Base-by-base conservation (phyloP, 2,888 invertebrate genomes). In the Glaucopsyche alexis region DNA sequence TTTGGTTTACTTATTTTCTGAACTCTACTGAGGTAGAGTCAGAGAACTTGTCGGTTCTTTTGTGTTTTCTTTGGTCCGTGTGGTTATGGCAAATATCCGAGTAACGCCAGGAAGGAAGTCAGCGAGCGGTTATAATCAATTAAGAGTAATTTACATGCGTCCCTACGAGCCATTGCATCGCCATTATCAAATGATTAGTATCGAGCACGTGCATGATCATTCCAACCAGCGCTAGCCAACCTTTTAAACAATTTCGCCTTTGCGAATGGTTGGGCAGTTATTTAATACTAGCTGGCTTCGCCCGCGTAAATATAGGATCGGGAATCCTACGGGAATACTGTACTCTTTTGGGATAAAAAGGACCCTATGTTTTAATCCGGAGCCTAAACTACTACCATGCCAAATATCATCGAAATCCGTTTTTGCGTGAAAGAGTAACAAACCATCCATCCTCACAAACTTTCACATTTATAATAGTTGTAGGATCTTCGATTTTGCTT, bases 51-150 rank as follows among this genome's bases (percentile, higher is more conserved):
- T 29, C 29, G 29, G 29, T 29, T 8, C 60, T 60, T 60, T 38
- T 38, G 42, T 66, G 14, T 42, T 42, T 66, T 19, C 4, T 69
- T 19, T 69, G 69, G 74, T 76, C 75, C 75, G 75, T 66, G 73
- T 29, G 16, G 45, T 75, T 74, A 76, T 76, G 72, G 47, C 71
- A 16, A 70, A 73, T 73, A 75, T 76, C 76, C 74, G 73, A 55
- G 50, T 64, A 72, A 45, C 55, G 29, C 49, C 73, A 45, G 74
- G 71, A 66, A 75, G 79, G 76, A 75, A 77, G 76, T 76, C 49
- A 79, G 82, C 83, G 82, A 29, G 85, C 84, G 83, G 80, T 78
- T 82, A 85, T 86, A 86, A 88, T 87, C 87, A 89, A 90, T 91
- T 88, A 86, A 82, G 80, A 80, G 79, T 86, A 85, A 87, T 86